These are phyloP conservation scores for Stenotaenia linearis DNA, from an alignment of 2,888 invertebrate genomes.

Conservation along the genomic window DNA sequence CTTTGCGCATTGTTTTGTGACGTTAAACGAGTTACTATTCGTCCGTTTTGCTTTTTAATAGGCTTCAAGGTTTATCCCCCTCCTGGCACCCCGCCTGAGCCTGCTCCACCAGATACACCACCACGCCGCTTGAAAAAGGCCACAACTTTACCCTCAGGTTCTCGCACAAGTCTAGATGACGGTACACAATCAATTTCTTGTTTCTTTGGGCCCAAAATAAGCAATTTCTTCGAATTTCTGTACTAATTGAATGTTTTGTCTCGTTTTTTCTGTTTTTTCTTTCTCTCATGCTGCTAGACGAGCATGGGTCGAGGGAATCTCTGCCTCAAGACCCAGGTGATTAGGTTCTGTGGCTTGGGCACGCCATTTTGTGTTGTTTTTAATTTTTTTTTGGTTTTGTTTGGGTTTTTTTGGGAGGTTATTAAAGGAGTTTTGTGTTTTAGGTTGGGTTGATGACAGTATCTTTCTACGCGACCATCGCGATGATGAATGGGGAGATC, in stretches of 20 bases:
- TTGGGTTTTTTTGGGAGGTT: no score
- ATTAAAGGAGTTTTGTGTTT: not conserved
- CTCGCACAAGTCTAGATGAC: conserved; percentile 59
- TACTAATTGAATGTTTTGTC: not conserved
- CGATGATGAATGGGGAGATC: conserved; percentile 44
- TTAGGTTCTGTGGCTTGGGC: conserved; percentile 13
- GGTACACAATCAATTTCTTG: conserved; percentile 31
- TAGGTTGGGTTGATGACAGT: conserved; percentile 47
- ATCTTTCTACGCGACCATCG: conserved; percentile 41
- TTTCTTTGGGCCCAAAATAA: not conserved
- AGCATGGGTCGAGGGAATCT: conserved; percentile 40
- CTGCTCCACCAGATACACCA: conserved; percentile 70
- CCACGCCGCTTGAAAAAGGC: conserved; percentile 47
- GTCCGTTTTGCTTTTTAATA: conserved; percentile 43
- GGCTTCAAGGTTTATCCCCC: conserved; percentile 78
- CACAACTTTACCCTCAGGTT: conserved; percentile 43
- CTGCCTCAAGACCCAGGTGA: conserved; percentile 40
- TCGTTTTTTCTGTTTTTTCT: conserved; percentile 2
- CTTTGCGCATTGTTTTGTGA: no score
- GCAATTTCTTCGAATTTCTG: not conserved
- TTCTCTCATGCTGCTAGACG: conserved; percentile 38
- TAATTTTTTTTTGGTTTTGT: not conserved
- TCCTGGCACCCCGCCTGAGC: conserved; percentile 76
- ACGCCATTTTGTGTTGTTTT: not conserved
- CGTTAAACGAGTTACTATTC: not conserved